Conservation (phyloP, 1,140 invertebrate species). For the Drosophila subobscura region DNA sequence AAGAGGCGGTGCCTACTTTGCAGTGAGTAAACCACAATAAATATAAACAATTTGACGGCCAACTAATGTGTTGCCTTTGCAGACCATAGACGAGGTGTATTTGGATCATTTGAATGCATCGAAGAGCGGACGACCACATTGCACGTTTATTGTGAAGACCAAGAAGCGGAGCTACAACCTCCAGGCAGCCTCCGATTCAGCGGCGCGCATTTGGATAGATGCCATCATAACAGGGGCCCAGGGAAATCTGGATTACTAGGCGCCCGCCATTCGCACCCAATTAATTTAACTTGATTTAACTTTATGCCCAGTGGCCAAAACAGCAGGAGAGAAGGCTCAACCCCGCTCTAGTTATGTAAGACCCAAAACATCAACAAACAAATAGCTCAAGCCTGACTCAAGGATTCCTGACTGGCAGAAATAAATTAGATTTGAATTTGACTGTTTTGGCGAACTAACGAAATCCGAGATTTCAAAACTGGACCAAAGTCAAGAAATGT, state of each 20-base stretch:
- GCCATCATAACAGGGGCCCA: conserved; percentile 86
- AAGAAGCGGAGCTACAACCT: conserved; percentile 94
- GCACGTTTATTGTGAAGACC: conserved; percentile 98
- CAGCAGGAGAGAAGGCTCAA: conserved; percentile 20
- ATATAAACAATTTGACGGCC: not conserved
- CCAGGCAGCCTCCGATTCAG: conserved; percentile 96
- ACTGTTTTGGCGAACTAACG: conserved; percentile 68
- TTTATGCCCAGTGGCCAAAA: conserved; percentile 24
- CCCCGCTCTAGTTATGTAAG: conserved; percentile 49
- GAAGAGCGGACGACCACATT: conserved; percentile 94
- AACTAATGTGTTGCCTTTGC: conserved; percentile 52
- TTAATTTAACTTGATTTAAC: not conserved
- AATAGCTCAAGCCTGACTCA: conserved; percentile 11
- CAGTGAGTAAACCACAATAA: conserved; percentile 74
- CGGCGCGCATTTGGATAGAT: conserved; percentile 98
- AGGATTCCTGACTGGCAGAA: not conserved
- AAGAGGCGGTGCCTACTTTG: conserved; percentile 96
- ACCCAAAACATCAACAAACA: conserved; percentile 8
- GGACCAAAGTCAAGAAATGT: conserved; percentile 79
- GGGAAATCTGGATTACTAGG: conserved; percentile 82
- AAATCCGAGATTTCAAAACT: conserved; percentile 80
- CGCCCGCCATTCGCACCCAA: not conserved
- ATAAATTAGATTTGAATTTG: conserved; percentile 1
- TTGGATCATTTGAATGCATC: conserved; percentile 97
- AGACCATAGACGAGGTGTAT: conserved; percentile 99